phyloP scores from a whole-genome alignment of 2,888 invertebrate genomes.

The Cepaea hortensis region DNA sequence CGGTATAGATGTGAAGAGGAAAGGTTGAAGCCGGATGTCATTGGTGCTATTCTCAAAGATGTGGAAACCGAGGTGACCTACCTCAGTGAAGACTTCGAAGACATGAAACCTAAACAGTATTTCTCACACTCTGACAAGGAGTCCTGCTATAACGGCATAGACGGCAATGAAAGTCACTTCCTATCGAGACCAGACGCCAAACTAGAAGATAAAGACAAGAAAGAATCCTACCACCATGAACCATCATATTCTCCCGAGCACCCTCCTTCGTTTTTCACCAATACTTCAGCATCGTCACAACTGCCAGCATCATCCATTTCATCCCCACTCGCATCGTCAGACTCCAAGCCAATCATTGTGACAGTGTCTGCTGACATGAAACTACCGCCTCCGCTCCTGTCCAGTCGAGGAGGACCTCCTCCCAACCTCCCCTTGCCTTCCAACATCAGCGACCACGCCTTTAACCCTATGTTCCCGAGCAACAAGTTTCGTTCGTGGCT shows the following conservation, averaged over 20 bases:
- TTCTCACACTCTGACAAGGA: constrained; percentile 19
- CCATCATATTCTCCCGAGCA: not conserved
- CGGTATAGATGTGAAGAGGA: constrained; percentile 35
- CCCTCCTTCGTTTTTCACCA: constrained; percentile 31
- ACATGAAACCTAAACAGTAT: constrained; percentile 45
- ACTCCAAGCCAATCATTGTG: constrained; percentile 43
- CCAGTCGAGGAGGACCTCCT: constrained; percentile 51
- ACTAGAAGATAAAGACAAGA: constrained; percentile 10
- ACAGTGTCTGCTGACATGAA: constrained; percentile 42
- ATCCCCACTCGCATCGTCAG: constrained; percentile 9
- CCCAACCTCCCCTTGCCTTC: constrained; percentile 55
- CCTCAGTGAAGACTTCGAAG: constrained; percentile 40
- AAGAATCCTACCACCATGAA: not conserved
- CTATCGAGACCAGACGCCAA: constrained; percentile 31
- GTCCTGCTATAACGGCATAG: not conserved
- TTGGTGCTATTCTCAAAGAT: constrained; percentile 43
- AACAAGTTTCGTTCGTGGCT: constrained; percentile 62
- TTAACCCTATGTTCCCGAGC: constrained; percentile 55
- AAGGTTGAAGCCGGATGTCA: constrained; percentile 39
- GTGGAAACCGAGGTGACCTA: constrained; percentile 40
- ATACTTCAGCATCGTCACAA: not conserved
- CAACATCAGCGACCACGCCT: constrained; percentile 59
- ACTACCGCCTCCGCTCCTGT: constrained; percentile 36
- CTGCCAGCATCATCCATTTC: constrained; percentile 20
- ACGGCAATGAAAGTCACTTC: constrained; percentile 32